Conservation (phyloP, 2,888 invertebrate genomes). For the Brachylomia viminalis region DNA sequence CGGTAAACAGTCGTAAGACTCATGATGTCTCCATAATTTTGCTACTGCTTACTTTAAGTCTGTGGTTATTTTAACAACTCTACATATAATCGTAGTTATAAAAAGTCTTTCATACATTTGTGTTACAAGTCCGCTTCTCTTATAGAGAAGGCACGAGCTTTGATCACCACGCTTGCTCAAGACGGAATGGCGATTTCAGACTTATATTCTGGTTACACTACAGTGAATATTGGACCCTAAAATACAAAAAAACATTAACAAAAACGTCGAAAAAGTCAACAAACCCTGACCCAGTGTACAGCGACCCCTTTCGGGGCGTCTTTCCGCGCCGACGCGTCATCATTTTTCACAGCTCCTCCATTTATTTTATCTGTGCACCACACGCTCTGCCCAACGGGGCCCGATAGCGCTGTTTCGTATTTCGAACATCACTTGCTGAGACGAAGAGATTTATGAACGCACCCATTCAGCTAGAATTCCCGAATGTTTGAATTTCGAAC, state of each 20-base stretch:
- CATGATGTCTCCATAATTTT: conserved; percentile 59
- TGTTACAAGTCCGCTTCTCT: not conserved
- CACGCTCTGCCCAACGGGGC: conserved; percentile 84
- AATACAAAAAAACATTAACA: conserved; percentile 32
- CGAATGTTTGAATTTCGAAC: conserved; percentile 83
- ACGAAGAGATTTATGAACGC: conserved; percentile 87
- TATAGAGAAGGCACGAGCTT: not conserved
- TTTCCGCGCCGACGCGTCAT: conserved; percentile 88
- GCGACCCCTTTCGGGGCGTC: conserved; percentile 84
- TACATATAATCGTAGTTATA: not conserved
- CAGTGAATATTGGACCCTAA: not conserved
- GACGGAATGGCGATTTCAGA: not conserved
- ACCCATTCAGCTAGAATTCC: conserved; percentile 85
- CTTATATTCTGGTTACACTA: not conserved
- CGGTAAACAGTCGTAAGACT: conserved; percentile 48
- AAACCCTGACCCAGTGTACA: conserved; percentile 80
- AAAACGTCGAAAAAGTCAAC: conserved; percentile 50
- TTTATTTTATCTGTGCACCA: conserved; percentile 90
- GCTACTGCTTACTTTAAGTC: conserved; percentile 22
- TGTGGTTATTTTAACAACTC: conserved; percentile 27
- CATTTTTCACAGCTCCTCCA: conserved; percentile 90
- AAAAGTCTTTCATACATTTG: not conserved
- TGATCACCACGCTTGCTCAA: not conserved
- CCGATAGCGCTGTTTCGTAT: conserved; percentile 86
- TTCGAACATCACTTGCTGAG: conserved; percentile 87